Conservation (phyloP, 2,888 invertebrate genomes). For the Amaurobius ferox region DNA sequence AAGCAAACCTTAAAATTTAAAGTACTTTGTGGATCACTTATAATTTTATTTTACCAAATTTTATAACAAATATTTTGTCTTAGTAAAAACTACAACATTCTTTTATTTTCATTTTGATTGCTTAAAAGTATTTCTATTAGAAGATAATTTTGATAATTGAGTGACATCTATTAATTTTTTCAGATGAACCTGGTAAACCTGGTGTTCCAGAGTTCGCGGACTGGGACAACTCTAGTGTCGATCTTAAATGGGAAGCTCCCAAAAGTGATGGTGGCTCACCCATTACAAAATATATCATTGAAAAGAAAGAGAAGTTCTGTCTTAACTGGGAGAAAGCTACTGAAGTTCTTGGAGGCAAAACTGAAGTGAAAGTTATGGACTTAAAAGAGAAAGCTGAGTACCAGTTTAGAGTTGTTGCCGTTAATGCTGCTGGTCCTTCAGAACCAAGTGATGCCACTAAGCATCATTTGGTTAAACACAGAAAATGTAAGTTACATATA, state of each 20-base stretch:
- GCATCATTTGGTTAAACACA: slow-evolving; percentile 91
- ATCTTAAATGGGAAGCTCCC: slow-evolving; percentile 93
- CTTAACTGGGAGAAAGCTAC: slow-evolving; percentile 93
- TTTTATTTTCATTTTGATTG: no score
- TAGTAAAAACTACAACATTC: no score
- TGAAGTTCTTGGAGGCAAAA: slow-evolving; percentile 81
- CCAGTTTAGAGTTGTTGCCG: slow-evolving; percentile 92
- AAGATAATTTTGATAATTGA: no score
- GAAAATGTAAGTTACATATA: slow-evolving; percentile 83
- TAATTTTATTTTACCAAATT: no score
- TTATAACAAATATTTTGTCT: no score
- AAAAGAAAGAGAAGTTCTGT: slow-evolving; percentile 84
- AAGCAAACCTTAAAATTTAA: no score
- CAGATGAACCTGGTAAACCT: slow-evolving; percentile 79
- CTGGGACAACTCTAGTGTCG: slow-evolving; percentile 79
- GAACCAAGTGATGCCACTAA: slow-evolving; percentile 93
- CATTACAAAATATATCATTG: slow-evolving; percentile 94
- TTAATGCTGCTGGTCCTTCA: slow-evolving; percentile 94
- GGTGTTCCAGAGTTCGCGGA: slow-evolving; percentile 79
- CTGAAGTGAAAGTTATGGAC: slow-evolving; percentile 83
- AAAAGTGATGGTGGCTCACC: slow-evolving; percentile 96
- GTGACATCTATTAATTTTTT: background rate
- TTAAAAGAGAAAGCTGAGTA: slow-evolving; percentile 93
- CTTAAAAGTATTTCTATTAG: no score
- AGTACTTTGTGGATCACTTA: no score